These are phyloP conservation scores for Dendrolimus pini DNA, from an alignment of 2,888 invertebrate species.

Conservation along the genomic window DNA sequence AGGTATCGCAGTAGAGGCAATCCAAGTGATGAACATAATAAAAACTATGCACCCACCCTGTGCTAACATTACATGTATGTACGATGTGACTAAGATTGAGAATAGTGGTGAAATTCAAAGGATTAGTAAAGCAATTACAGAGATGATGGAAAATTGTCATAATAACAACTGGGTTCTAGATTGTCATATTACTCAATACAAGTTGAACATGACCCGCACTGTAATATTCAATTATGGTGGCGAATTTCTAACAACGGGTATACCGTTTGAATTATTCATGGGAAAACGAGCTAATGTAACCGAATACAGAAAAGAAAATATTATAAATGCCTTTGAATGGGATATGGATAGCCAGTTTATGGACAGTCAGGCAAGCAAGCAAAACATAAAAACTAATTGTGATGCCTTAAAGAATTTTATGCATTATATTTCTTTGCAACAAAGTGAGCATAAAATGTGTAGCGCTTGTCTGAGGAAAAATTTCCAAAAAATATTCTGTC, in stretches of 20 bases:
- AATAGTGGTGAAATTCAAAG: not conserved
- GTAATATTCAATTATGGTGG: not conserved
- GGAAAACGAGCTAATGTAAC: not conserved
- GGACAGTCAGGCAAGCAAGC: no score
- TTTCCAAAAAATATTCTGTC: not conserved
- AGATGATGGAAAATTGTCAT: not conserved
- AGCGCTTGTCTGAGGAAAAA: not conserved
- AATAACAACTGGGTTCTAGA: not conserved
- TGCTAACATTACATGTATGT: no score
- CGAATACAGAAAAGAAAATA: not conserved
- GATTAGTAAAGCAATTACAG: not conserved
- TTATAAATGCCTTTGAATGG: not conserved
- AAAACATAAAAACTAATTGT: no score
- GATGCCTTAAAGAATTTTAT: no score
- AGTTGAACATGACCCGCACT: not conserved
- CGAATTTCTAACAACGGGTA: not conserved
- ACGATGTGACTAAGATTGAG: no score
- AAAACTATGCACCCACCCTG: no score
- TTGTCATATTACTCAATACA: not conserved
- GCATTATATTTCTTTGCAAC: no score
- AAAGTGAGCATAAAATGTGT: not conserved
- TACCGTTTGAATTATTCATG: not conserved
- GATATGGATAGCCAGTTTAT: not conserved
- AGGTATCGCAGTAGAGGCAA: not conserved
- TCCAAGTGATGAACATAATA: no score